A percentile compares a stretch with the other conserved stretches of the same genome.
These are phyloP conservation scores for Peromyscus polionotus DNA, from an alignment of 2,113 vertebrate species.

Conservation along the genomic window DNA sequence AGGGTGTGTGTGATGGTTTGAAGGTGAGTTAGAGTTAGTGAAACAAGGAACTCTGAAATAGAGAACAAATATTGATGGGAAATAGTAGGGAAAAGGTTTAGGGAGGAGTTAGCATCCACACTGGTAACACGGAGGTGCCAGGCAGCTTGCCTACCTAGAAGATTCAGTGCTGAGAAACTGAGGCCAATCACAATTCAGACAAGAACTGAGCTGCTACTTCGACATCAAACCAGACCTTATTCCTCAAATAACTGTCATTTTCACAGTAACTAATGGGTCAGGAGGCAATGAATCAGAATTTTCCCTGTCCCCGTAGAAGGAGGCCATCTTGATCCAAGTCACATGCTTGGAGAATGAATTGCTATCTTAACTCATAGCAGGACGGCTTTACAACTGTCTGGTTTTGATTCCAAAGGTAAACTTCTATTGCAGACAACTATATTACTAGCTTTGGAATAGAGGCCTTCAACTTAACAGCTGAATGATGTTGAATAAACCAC, in stretches of 20 bases:
- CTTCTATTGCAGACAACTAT: not conserved
- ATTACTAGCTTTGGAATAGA: not conserved
- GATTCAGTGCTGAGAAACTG: not conserved
- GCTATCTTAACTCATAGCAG: not conserved
- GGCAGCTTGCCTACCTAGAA: not conserved
- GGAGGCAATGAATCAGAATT: not conserved
- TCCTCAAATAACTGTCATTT: not conserved
- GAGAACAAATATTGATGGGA: constrained; percentile 6
- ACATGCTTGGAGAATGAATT: not conserved
- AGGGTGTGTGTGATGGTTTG: not conserved
- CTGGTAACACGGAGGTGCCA: not conserved
- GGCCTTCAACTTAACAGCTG: not conserved
- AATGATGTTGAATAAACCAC: not conserved
- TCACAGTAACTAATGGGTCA: not conserved
- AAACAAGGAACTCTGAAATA: not conserved
- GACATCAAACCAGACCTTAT: not conserved
- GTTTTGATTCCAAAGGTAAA: not conserved
- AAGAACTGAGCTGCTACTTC: not conserved
- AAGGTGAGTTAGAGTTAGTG: not conserved
- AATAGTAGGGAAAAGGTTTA: not conserved
- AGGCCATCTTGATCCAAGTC: not conserved
- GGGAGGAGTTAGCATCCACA: not conserved
- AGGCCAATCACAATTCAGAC: not conserved
- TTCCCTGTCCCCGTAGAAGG: not conserved
- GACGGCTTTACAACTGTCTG: not conserved